These are phyloP conservation scores for Papilio xuthus DNA, from an alignment of 1,140 invertebrate species.

Conservation along the genomic window DNA sequence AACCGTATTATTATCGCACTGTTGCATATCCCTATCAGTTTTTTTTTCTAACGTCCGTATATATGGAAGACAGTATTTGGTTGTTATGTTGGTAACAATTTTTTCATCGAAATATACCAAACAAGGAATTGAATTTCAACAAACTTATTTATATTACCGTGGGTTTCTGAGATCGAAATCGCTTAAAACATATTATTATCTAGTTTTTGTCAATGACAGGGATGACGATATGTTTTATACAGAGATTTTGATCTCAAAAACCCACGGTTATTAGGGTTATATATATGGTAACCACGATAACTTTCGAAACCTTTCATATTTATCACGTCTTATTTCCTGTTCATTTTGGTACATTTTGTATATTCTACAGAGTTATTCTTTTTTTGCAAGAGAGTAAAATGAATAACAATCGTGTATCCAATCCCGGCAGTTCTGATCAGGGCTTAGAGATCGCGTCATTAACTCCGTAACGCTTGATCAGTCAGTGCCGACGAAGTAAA, in stretches of 20 bases:
- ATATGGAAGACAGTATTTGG: not conserved
- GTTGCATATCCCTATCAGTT: not conserved
- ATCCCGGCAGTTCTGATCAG: conserved; percentile 33
- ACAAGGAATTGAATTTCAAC: not conserved
- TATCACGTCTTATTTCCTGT: no score
- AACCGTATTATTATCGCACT: not conserved
- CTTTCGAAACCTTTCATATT: no score
- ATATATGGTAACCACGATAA: no score
- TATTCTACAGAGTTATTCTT: not conserved
- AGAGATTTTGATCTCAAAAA: no score
- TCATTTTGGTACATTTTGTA: not conserved
- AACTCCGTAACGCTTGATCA: conserved; percentile 42
- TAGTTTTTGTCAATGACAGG: no score
- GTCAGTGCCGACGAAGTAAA: conserved; percentile 46
- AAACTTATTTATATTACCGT: no score
- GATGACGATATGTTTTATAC: no score
- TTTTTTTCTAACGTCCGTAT: not conserved
- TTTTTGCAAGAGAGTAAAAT: conserved; percentile 15
- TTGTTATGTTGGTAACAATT: not conserved
- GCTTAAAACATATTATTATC: no score
- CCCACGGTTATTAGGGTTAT: no score
- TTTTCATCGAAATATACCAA: not conserved
- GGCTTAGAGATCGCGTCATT: conserved; percentile 39
- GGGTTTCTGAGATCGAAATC: no score
- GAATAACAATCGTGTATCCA: conserved; percentile 30